These are phyloP conservation scores for Phylloscopus trochiloides DNA, from an alignment of 2,113 vertebrate genomes.

Conservation along the genomic window DNA sequence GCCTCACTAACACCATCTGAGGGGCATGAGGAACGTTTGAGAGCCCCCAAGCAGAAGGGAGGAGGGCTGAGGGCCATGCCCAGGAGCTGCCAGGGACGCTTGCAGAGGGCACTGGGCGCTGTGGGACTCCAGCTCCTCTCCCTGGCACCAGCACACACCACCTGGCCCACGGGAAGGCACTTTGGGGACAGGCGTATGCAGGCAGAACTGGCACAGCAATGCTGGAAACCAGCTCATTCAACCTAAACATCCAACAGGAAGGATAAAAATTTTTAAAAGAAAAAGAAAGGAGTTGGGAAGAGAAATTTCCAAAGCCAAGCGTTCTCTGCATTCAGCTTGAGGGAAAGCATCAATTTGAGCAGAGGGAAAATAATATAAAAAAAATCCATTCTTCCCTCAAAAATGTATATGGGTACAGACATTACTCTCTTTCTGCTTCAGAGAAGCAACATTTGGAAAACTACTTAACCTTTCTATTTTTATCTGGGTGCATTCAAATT, in stretches of 20 bases:
- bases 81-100: fast-evolving
- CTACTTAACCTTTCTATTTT: conserved; percentile 70
- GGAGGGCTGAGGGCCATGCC: fast-evolving
- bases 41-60: background rate
- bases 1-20: background rate
- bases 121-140: background rate
- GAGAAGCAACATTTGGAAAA: conserved; percentile 53
- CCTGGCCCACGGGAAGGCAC: background rate
- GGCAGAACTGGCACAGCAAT: background rate
- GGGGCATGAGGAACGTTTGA: background rate
- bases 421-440: conserved; percentile 34
- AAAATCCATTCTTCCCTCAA: background rate
- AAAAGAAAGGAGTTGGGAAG: background rate
- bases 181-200: fast-evolving
- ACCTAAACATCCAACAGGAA: background rate
- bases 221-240: background rate
- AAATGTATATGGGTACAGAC: background rate
- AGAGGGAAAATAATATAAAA: background rate
- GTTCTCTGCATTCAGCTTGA: background rate
- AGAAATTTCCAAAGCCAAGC: background rate
- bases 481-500: conserved; percentile 66
- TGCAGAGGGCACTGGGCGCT: background rate
- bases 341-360: background rate
- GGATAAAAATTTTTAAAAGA: background rate
- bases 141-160: background rate